A percentile compares a stretch with the other conserved stretches of the same genome.
phyloP scores from a whole-genome alignment of 2,113 vertebrate genomes.

The Edolisoma coerulescens region DNA sequence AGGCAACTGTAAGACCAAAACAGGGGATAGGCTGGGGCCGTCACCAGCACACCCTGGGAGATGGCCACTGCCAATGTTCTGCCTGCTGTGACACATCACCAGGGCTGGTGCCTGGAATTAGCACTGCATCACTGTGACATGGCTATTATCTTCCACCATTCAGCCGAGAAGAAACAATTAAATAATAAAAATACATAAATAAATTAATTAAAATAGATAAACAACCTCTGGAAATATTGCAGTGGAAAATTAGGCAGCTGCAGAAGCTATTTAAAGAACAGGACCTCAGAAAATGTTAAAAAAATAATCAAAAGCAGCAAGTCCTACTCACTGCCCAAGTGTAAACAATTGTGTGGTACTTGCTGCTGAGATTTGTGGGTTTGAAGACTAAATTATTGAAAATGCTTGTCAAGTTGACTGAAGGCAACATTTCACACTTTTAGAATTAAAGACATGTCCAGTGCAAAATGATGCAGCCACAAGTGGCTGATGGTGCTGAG shows the following conservation, averaged over 20 bases:
- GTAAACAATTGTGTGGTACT: background rate
- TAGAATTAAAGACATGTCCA: background rate
- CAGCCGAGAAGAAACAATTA: background rate
- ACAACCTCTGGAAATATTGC: background rate
- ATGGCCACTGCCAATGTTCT: background rate
- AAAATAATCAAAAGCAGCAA: background rate
- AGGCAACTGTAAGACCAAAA: background rate
- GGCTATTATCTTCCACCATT: background rate
- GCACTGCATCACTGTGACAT: background rate
- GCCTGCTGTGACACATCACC: background rate
- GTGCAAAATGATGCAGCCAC: background rate
- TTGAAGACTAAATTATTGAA: background rate
- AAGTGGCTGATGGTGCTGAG: background rate
- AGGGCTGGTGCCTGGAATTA: background rate
- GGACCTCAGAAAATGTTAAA: background rate
- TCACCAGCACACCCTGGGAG: background rate
- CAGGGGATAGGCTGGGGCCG: accelerated
- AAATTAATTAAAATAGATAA: background rate
- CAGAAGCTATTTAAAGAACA: background rate
- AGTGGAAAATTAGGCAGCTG: background rate
- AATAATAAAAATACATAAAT: background rate
- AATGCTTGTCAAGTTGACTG: background rate
- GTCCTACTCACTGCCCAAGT: background rate
- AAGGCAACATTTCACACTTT: background rate
- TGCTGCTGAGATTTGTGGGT: background rate